Evolutionary conservation across 1,140 invertebrate genomes (phyloP).

Genomic region (Drusus annulatus): DNA sequence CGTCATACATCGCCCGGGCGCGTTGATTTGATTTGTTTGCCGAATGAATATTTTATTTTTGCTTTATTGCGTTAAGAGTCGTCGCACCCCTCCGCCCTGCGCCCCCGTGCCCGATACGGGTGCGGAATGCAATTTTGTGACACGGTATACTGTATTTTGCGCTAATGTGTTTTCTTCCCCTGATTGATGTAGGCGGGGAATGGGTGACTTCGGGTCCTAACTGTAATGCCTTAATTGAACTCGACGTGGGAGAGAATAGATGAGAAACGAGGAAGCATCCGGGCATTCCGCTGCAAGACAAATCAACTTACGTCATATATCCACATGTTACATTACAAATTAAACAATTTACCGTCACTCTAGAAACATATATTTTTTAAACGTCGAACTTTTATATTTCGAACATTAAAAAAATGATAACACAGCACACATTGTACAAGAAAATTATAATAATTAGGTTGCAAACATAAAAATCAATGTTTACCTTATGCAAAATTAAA

Average conservation of each 20-base stretch:
- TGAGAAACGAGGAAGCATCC: conserved; percentile 20
- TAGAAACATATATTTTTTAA: too few species aligned
- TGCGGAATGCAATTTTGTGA: conserved; percentile 51
- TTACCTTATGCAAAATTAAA: too few species aligned
- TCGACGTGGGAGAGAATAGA: conserved; percentile 20
- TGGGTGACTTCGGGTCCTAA: conserved; percentile 38
- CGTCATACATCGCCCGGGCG: conserved; percentile 56
- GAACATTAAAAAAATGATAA: too few species aligned
- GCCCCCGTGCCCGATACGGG: conserved; percentile 27
- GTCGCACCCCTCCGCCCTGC: conserved; percentile 4
- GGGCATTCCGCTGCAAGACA: not conserved
- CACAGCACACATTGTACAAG: too few species aligned
- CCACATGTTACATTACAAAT: too few species aligned
- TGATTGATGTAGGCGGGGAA: conserved; percentile 49
- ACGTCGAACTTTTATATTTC: too few species aligned
- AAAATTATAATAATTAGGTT: too few species aligned
- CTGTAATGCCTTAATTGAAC: conserved; percentile 43
- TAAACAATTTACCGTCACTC: too few species aligned
- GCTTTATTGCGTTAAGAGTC: conserved; percentile 50
- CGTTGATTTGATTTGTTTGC: conserved; percentile 58
- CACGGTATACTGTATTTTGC: conserved; percentile 49
- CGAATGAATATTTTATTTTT: conserved; percentile 58
- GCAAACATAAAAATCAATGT: too few species aligned
- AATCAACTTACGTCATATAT: too few species aligned
- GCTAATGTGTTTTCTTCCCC: conserved; percentile 53